These are phyloP conservation scores for Progne subis DNA, from an alignment of 2,113 vertebrate genomes.

Conservation along the genomic window DNA sequence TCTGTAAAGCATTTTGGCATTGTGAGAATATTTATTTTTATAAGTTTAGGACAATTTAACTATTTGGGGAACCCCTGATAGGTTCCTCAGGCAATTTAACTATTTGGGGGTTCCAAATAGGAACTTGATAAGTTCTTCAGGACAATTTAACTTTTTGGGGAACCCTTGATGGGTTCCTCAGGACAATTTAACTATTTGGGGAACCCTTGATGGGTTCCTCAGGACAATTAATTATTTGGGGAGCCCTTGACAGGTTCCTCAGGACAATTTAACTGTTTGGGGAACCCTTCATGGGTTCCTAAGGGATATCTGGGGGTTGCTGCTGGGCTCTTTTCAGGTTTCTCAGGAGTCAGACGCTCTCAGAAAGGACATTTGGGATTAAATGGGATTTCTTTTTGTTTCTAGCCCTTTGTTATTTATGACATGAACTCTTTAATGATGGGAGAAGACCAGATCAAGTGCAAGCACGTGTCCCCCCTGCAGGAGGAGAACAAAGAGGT, in stretches of 20 bases:
- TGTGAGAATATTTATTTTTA: not conserved
- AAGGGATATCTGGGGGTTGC: not conserved
- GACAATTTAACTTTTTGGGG: not conserved
- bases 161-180: not conserved
- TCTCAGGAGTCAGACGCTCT: not conserved
- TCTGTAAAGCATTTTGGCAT: not conserved
- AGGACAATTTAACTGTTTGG: not conserved
- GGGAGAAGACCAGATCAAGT: constrained; percentile 94
- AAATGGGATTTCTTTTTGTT: not conserved
- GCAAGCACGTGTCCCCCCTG: constrained; percentile 81
- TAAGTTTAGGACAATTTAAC: not conserved
- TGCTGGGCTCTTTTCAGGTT: not conserved
- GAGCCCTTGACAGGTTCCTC: not conserved
- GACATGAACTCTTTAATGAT: constrained; percentile 97
- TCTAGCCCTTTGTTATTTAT: constrained; percentile 95
- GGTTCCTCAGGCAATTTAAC: not conserved
- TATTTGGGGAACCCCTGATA: not conserved
- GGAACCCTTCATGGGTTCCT: not conserved
- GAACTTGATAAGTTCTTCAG: too few relatives aligned
- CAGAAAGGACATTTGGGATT: not conserved
- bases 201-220: too few relatives aligned
- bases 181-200: not conserved
- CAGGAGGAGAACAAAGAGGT: constrained; percentile 85
- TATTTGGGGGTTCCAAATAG: not conserved
- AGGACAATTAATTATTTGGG: not conserved